Conservation (phyloP, 2,113 vertebrate species). For the Progne subis region DNA sequence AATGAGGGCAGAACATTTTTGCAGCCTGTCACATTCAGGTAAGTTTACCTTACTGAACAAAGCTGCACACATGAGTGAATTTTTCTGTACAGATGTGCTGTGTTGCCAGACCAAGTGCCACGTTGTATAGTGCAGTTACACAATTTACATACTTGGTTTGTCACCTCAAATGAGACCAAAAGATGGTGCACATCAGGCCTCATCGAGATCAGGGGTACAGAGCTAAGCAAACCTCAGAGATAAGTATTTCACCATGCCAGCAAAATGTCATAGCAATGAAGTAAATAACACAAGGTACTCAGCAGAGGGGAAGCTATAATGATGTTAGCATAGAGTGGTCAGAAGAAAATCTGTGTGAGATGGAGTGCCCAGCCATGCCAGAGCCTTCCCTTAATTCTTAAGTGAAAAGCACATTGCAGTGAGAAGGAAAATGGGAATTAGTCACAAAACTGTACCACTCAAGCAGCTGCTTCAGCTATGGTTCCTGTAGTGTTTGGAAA, state of each 20-base stretch:
- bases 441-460: background rate
- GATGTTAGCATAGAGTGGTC: background rate
- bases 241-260: background rate
- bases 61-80: background rate
- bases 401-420: background rate
- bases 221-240: background rate
- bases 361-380: fast-evolving
- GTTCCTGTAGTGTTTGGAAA: background rate
- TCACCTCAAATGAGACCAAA: background rate
- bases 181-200: background rate
- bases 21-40: background rate
- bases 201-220: background rate
- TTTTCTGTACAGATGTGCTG: background rate
- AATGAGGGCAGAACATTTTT: background rate
- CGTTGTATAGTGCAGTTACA: background rate
- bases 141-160: background rate
- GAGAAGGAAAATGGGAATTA: background rate
- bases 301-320: background rate
- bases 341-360: background rate
- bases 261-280: background rate
- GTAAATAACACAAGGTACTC: background rate
- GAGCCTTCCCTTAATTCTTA: background rate
- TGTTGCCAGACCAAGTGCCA: fast-evolving
- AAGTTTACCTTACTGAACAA: background rate
- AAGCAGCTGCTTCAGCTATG: background rate